Percentiles rank a stretch among this genome's conserved stretches.
Conservation (phyloP, 1,140 invertebrate genomes). For the Drusus annulatus region DNA sequence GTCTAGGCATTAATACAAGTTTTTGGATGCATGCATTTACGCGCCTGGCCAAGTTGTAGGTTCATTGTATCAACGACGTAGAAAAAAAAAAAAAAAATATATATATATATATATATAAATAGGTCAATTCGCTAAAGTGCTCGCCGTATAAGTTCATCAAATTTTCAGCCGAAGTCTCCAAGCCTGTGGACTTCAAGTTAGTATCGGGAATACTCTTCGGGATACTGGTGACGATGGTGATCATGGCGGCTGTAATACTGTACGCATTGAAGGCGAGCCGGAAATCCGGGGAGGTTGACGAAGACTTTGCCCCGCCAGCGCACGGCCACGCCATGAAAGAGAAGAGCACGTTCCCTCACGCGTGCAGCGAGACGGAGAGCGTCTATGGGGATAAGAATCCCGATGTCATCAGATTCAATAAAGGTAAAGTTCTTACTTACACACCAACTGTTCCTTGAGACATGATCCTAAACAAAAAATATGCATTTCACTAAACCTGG, state of each 20-base stretch:
- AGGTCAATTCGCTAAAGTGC: too few relatives aligned
- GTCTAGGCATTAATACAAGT: too few relatives aligned
- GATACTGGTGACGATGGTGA: constrained; percentile 28
- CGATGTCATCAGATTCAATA: constrained; percentile 84
- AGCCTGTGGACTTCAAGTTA: constrained; percentile 43
- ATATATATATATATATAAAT: too few relatives aligned
- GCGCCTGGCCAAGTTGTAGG: too few relatives aligned
- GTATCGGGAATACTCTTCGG: constrained; percentile 48
- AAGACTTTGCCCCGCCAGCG: not conserved
- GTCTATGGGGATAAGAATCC: constrained; percentile 82
- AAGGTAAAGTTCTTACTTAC: constrained; percentile 73
- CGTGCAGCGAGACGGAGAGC: constrained; percentile 51
- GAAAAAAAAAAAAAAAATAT: too few relatives aligned
- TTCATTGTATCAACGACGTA: too few relatives aligned
- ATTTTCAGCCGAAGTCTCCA: constrained; percentile 45
- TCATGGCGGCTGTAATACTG: not conserved
- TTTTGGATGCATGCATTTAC: too few relatives aligned
- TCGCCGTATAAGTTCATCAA: too few relatives aligned
- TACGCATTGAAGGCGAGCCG: not conserved
- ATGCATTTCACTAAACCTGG: too few relatives aligned
- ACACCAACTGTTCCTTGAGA: too few relatives aligned
- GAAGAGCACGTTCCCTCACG: constrained; percentile 45
- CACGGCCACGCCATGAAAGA: constrained; percentile 39
- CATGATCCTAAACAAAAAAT: too few relatives aligned
- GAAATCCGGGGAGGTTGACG: not conserved